Conservation (phyloP, 2,888 invertebrate genomes). For the Ceriagrion tenellum region DNA sequence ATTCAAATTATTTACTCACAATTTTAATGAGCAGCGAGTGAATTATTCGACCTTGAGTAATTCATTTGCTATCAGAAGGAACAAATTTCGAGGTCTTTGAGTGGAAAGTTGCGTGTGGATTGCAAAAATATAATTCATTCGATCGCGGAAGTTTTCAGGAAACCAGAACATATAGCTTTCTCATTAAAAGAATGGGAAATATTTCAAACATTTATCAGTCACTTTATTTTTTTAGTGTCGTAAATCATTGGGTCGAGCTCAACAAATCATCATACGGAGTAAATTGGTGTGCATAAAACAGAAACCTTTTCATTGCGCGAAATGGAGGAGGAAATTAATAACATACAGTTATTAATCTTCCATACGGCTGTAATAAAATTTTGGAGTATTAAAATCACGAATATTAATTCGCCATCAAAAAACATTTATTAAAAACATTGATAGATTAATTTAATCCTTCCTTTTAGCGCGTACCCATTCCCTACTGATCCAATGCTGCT, state of each 20-base stretch:
- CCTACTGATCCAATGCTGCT: background rate
- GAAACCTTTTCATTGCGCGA: background rate
- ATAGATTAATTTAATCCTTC: constrained; percentile 34
- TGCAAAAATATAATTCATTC: background rate
- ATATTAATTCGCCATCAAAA: constrained; percentile 45
- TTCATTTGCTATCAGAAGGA: no score
- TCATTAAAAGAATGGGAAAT: background rate
- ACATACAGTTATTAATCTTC: background rate
- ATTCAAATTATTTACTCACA: no score
- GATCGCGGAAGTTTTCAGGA: background rate
- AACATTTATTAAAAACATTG: constrained; percentile 29
- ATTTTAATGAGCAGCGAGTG: no score
- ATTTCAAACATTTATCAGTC: background rate
- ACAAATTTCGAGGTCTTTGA: no score
- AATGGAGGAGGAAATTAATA: constrained; percentile 12
- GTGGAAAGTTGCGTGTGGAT: background rate
- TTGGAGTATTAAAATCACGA: background rate
- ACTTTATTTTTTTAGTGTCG: background rate
- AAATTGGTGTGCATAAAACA: constrained; percentile 38
- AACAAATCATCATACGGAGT: constrained; percentile 8
- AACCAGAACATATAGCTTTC: background rate
- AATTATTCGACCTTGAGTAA: no score
- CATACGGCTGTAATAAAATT: background rate
- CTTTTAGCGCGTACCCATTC: background rate
- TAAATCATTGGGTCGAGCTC: background rate